phyloP scores from a whole-genome alignment of 1,140 invertebrate species.

The Pseudomyrmex sp. region DNA sequence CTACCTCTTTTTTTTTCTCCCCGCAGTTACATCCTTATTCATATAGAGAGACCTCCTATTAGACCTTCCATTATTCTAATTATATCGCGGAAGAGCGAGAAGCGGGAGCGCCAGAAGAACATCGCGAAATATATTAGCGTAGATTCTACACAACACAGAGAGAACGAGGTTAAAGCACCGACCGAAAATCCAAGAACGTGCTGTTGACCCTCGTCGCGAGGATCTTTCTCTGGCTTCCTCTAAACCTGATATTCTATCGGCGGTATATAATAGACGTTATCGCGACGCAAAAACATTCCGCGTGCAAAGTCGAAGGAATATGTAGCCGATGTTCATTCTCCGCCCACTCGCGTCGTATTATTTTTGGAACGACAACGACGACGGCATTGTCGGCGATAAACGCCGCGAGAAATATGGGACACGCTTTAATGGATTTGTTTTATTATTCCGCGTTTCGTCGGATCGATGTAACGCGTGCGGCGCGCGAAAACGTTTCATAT shows the following conservation, averaged over 20 bases:
- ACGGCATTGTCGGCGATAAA: background rate
- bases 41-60: constrained; percentile 30
- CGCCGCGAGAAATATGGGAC: background rate
- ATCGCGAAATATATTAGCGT: constrained; percentile 38
- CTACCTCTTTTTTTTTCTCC: background rate
- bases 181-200: background rate
- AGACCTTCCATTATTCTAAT: constrained; percentile 55
- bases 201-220: background rate
- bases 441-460: constrained; percentile 44
- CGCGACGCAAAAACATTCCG: background rate
- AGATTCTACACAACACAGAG: background rate
- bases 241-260: background rate
- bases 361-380: too few relatives aligned
- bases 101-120: background rate
- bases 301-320: background rate
- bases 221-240: background rate
- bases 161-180: constrained; percentile 5
- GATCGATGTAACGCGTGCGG: constrained; percentile 10
- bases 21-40: constrained; percentile 53
- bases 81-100: constrained; percentile 21
- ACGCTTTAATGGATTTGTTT: constrained; percentile 45
- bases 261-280: constrained; percentile 11
- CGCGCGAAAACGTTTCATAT: constrained; percentile 47
- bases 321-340: too few relatives aligned
- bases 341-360: too few relatives aligned